Evolutionary conservation across 2,113 vertebrate species (phyloP), one percentile per base, ranked within the genome.

Genomic region (Zosterops pallidus): DNA sequence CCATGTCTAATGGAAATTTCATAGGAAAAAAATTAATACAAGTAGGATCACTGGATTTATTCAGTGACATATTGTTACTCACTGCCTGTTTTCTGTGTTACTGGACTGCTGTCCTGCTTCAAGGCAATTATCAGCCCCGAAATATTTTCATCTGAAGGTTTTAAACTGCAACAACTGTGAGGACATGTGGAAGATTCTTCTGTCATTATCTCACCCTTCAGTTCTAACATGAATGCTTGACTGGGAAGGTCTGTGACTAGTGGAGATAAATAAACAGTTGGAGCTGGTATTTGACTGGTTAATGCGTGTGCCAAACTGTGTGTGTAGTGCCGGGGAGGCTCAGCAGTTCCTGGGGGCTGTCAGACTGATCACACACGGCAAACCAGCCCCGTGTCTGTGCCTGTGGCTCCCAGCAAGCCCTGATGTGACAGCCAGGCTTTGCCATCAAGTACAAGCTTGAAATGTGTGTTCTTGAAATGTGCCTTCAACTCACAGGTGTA

Each of bases 171-270:
- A 25, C 94, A 96, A 95, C 95, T 95, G 92, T 20, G 60, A 94
- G 95, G 86, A 83, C 94, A 96, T 49, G n/a, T 94, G 96, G 90
- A 89, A 93, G 94, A 96, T 94, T 96, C 90, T 90, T 94, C 76
- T 11, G 10, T 82, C 88, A 65, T 96, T 95, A 96, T 95, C 95
- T 94, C 94, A 95, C 47, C 68, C 31, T 46, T 90, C 82, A 53
- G 41, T 55, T 83, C 85, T 65, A 74, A 67, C 10, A 59, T 3
- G 68, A 81, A 69, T 35, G 46, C 56, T 82, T 2, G 5, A 29
- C 63, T 57, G 83, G 77, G 53, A 69, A 57, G 55, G 53, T 33
- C 90, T 86, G 86, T 92, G 72, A 35, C 76, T 37, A 24, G 71
- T 19, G 52, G 88, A 67, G 68, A 81, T 88, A 76, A 84, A 93